These are phyloP conservation scores for Neogobius melanostomus DNA, from an alignment of 2,113 vertebrate genomes.

Conservation along the genomic window DNA sequence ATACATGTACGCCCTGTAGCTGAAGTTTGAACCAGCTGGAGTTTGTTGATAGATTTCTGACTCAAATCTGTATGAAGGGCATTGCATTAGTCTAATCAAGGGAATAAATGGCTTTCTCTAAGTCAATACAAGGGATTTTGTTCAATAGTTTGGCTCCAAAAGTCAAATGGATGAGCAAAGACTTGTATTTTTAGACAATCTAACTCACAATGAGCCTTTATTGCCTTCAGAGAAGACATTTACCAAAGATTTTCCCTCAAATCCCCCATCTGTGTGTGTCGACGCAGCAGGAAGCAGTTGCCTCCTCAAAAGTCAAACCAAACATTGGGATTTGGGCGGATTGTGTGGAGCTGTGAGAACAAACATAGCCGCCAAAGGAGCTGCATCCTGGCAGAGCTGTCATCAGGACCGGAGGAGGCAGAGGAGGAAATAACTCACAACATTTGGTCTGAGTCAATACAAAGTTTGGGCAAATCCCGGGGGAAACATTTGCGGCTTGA, in stretches of 20 bases:
- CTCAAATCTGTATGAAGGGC: too few relatives aligned
- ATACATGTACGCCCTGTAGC: too few relatives aligned
- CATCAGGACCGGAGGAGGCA: slow-evolving; percentile 42
- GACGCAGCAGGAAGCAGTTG: slow-evolving; percentile 31
- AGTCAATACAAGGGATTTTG: too few relatives aligned
- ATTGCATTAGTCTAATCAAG: too few relatives aligned
- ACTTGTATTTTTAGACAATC: not conserved
- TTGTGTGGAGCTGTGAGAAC: slow-evolving; percentile 9
- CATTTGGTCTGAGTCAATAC: slow-evolving; percentile 47
- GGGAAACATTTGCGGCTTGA: slow-evolving; percentile 14
- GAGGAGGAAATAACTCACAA: slow-evolving; percentile 52
- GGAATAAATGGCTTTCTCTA: too few relatives aligned
- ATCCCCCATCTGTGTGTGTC: slow-evolving; percentile 18
- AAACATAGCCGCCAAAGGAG: slow-evolving; percentile 26
- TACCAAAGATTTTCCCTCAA: slow-evolving; percentile 13
- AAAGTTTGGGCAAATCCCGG: slow-evolving; percentile 32
- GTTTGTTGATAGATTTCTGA: too few relatives aligned
- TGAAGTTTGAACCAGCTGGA: too few relatives aligned
- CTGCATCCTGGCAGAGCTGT: slow-evolving; percentile 1
- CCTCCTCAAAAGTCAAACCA: slow-evolving; percentile 13
- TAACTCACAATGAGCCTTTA: not conserved
- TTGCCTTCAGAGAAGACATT: slow-evolving; percentile 22
- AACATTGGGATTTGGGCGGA: slow-evolving; percentile 25
- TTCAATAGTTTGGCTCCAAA: not conserved
- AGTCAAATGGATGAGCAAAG: not conserved